phyloP scores from a whole-genome alignment of 92 coral and sea anemone genomes.

The Zoanthus sociatus region DNA sequence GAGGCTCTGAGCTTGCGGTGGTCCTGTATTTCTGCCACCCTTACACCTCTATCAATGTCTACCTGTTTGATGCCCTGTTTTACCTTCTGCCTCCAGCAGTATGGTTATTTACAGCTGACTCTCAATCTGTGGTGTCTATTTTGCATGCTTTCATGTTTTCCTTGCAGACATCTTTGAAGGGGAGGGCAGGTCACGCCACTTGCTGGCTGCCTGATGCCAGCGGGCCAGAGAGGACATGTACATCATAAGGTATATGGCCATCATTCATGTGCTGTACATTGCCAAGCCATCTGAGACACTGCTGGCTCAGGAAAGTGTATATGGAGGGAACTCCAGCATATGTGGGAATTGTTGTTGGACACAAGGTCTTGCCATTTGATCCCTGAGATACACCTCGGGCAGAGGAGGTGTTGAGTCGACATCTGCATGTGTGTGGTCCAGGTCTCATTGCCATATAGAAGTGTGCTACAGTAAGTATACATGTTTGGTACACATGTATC shows the following conservation, averaged over 20 bases:
- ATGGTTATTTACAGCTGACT: too few species aligned
- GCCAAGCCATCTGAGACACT: conserved; percentile 35
- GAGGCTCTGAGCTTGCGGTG: not conserved
- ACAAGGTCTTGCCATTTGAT: not conserved
- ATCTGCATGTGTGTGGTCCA: not conserved
- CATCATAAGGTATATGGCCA: too few species aligned
- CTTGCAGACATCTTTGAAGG: not conserved
- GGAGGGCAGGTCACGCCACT: conserved; percentile 10
- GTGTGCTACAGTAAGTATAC: conserved; percentile 37
- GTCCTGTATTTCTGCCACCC: not conserved
- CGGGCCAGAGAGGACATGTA: too few species aligned
- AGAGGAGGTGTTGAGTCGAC: conserved; percentile 5
- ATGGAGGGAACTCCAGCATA: not conserved
- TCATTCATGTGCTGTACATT: not conserved
- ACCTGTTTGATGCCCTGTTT: too few species aligned
- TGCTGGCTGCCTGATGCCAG: conserved; percentile 1
- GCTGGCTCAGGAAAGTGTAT: conserved; percentile 21
- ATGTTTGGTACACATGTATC: conserved; percentile 42
- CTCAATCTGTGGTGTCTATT: not conserved
- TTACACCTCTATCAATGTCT: not conserved
- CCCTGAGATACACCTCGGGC: not conserved
- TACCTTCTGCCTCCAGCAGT: too few species aligned
- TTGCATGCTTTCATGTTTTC: conserved; percentile 1
- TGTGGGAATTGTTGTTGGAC: not conserved
- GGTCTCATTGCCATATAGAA: conserved; percentile 35